phyloP scores from a whole-genome alignment of 2,888 invertebrate species.

The Automeris io region DNA sequence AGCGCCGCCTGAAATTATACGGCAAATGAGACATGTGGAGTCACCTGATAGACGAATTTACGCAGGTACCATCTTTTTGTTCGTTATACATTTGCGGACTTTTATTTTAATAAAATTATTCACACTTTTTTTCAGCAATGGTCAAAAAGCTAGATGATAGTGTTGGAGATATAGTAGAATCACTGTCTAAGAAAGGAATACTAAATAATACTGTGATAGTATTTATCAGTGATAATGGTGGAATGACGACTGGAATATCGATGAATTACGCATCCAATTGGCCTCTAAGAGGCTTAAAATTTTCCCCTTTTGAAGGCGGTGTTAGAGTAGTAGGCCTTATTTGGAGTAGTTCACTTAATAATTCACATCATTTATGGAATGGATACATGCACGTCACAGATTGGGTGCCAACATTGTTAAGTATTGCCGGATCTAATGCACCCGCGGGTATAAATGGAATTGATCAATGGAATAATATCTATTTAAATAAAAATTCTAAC shows the following conservation, averaged over 20 bases:
- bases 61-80: constrained; percentile 76
- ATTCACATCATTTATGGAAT: constrained; percentile 59
- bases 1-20: constrained; percentile 82
- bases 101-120: not conserved
- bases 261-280: constrained; percentile 87
- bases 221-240: constrained; percentile 94
- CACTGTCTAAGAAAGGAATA: constrained; percentile 81
- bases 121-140: constrained; percentile 80
- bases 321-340: constrained; percentile 84
- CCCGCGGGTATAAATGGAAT: constrained; percentile 50
- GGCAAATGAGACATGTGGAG: constrained; percentile 82
- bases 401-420: constrained; percentile 85
- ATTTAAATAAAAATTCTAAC: constrained; percentile 32
- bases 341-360: constrained; percentile 72
- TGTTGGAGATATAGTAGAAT: constrained; percentile 84
- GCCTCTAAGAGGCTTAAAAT: constrained; percentile 86
- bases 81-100: not conserved
- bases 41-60: constrained; percentile 82
- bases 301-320: constrained; percentile 90
- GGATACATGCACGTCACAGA: constrained; percentile 86
- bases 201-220: constrained; percentile 89
- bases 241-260: constrained; percentile 83
- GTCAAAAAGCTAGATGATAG: constrained; percentile 90
- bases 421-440: constrained; percentile 38
- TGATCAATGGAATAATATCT: constrained; percentile 53